Evolutionary conservation across 2,797 vertebrate species (phyloP), one percentile per base, ranked within the genome.

Genomic region (Anguilla obscura): DNA sequence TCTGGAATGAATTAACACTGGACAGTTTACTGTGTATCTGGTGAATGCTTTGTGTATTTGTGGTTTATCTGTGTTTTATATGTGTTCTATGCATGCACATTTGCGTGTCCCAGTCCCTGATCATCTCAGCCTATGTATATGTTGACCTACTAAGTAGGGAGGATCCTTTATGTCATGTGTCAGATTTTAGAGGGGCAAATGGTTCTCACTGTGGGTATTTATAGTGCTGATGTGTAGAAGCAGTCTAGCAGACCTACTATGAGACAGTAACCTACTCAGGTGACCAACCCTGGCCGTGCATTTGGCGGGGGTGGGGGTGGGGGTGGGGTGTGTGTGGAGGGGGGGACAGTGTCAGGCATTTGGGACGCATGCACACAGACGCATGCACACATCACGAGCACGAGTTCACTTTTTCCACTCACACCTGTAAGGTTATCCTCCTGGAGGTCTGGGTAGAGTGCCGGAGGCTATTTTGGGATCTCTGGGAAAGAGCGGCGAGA

Each of bases 401-500:
- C 69, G 27, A 71, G 69, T 76, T 18, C 33, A 76, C 74, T 76
- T 76, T 76, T 76, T 76, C 85, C 52, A 88, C 63, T 88, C 88
- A 36, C 87, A 92, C 91, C 90, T 92, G 89, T 91, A 92, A 90
- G 85, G 90, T 85, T 91, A 91, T 91, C 90, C 90, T 87, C 48
- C 63, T 86, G 83, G 48, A 79, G 88, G 88, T 87, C 88, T 60
- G 82, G 52, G 74, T 45, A 86, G 50, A 84, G 50, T 8, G 83
- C 80, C 63, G 2, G 74, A 76, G 21, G 58, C 89, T 92, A 92
- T 93, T 93, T 90, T 90, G 50, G 85, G 88, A 90, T 66, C 89
- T 87, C 87, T 91, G 87, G 86, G 90, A 89, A 88, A 88, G 89
- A 88, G 74, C 14, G 5, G 33, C 2, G 36, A 76, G 33, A 76